These are phyloP conservation scores for Stichopus horrens DNA, from an alignment of 53 echinoderm and acorn worm species.

Conservation along the genomic window DNA sequence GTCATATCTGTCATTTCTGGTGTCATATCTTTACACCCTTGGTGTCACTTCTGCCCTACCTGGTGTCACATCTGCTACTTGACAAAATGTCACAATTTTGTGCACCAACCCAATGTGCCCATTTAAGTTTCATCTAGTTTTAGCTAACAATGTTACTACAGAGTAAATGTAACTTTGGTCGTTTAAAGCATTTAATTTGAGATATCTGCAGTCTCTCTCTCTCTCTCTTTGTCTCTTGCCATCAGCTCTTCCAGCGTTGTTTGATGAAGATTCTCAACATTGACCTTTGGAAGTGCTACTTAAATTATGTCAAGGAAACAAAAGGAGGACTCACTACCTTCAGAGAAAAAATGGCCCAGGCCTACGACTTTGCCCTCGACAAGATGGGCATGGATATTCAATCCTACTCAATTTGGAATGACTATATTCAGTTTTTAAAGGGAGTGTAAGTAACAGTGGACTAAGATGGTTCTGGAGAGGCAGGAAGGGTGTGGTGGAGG, in stretches of 20 bases:
- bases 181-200: too few species aligned
- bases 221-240: background rate
- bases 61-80: too few species aligned
- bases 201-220: too few species aligned
- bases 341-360: constrained; percentile 99
- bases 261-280: constrained; percentile 98
- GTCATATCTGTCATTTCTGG: too few species aligned
- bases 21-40: too few species aligned
- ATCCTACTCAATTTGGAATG: constrained; percentile 93
- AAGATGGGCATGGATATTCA: constrained; percentile 99
- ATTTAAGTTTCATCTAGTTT: too few species aligned
- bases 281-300: constrained; percentile 98
- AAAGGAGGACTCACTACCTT: constrained; percentile 89
- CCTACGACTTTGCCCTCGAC: constrained; percentile 98
- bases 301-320: constrained; percentile 94
- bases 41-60: too few species aligned
- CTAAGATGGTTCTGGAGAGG: background rate
- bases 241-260: constrained; percentile 94
- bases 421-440: constrained; percentile 87
- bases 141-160: too few species aligned
- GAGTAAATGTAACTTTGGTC: too few species aligned
- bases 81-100: too few species aligned
- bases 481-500: background rate
- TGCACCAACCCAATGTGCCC: too few species aligned
- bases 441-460: constrained; percentile 84